A percentile compares a stretch with the other conserved stretches of the same genome.
phyloP scores from a whole-genome alignment of 2,113 vertebrate species.

The Scytalopus superciliaris region DNA sequence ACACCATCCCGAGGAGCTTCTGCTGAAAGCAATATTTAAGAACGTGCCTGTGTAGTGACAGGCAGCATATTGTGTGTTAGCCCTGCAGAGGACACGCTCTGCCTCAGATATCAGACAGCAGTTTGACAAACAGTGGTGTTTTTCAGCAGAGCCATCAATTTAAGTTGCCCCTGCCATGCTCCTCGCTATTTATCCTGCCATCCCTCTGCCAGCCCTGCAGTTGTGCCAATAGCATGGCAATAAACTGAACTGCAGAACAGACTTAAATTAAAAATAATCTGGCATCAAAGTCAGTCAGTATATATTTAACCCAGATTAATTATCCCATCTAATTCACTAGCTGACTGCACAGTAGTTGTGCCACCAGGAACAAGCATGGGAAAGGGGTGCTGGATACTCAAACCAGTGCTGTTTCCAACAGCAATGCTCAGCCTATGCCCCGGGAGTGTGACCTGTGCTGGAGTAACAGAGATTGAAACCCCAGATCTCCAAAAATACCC shows the following conservation, averaged over 20 bases:
- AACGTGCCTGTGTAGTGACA: background rate
- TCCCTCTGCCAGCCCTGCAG: background rate
- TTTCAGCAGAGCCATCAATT: background rate
- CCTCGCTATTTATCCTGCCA: background rate
- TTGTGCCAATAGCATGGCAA: background rate
- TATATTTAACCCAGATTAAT: background rate
- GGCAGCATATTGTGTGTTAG: background rate
- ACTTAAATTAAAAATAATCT: background rate
- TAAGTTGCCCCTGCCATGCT: background rate
- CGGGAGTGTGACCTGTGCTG: background rate
- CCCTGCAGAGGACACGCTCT: background rate
- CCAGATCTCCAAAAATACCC: background rate
- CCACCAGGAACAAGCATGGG: background rate
- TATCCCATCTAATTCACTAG: background rate
- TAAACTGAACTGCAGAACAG: background rate
- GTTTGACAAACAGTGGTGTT: background rate
- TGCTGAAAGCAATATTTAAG: background rate
- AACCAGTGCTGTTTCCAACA: background rate
- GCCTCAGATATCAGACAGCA: background rate
- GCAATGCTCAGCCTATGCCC: fast-evolving
- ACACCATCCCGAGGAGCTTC: background rate
- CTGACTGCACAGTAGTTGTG: background rate
- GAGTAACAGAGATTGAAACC: background rate
- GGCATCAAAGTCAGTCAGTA: background rate
- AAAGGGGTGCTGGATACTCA: background rate